Evolutionary conservation across 2,113 vertebrate species (phyloP), one percentile per base, ranked within the genome.

Genomic region (Semicossyphus pulcher): DNA sequence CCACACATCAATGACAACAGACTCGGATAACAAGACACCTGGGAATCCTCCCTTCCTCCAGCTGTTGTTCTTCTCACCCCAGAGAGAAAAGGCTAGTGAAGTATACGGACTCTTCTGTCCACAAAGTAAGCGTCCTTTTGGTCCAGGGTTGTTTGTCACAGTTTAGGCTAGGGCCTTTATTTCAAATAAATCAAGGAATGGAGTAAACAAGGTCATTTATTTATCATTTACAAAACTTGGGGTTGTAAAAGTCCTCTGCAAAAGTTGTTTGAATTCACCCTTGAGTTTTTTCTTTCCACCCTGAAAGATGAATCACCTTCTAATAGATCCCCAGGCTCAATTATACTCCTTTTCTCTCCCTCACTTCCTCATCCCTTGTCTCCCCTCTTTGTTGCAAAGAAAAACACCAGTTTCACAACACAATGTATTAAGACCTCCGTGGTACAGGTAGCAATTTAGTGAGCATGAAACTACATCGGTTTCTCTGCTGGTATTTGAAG

Each of bases 401-500:
- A 68, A 85, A 83, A 84, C 92, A 91, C 86, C 87, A 88, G 86
- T 81, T 71, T 87, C 77, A 86, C 81, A 90, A 80, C 61, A 81
- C 41, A 69, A 52, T 84, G 72, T 72, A 32, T 83, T 76, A 90
- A 87, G 74, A 68, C 80, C 68, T 60, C 41, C 62, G 42, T 80
- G 65, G 78, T 81, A 26, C 64, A 85, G 81, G 79, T 85, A 87
- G 71, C 80, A 89, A 88, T 86, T 86, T 80, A 77, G 54, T 54
- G 41, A 52, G 66, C 48, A 34, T 45, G 9, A n/a, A 56, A 39
- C 83, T 78, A 68, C 65, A 71, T 69, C 31, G 42, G 26, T 83
- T 83, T 80, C 31, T 44, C 61, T 32, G n/a, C 26, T 8, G 32
- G 39, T 32, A 12, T 88, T 81, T 89, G 83, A 91, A n/a, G n/a